A percentile compares a stretch with the other conserved stretches of the same genome.
phyloP scores from a whole-genome alignment of 2,888 invertebrate species.

The Netelia inedita region DNA sequence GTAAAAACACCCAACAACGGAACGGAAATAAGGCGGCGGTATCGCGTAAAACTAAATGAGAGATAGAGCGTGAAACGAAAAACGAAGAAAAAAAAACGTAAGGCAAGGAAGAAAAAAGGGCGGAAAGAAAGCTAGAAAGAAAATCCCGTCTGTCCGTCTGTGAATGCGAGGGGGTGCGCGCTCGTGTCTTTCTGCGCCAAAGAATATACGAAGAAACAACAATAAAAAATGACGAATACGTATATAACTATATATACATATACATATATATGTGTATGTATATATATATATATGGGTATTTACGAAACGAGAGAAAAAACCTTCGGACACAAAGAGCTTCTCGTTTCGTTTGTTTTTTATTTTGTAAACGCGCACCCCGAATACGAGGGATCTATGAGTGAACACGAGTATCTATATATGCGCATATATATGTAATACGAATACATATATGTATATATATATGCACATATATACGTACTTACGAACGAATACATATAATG shows the following conservation, averaged over 20 bases:
- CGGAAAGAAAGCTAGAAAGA: slow-evolving; percentile 40
- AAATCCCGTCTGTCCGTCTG: slow-evolving; percentile 63
- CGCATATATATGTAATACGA: neutral
- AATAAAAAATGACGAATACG: slow-evolving; percentile 7
- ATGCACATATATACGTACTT: slow-evolving; percentile 33
- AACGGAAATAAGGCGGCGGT: slow-evolving; percentile 41
- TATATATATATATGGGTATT: neutral
- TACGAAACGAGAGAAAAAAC: slow-evolving; percentile 47
- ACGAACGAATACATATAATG: slow-evolving; percentile 49
- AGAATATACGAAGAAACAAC: slow-evolving; percentile 20
- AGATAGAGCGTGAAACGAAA: slow-evolving; percentile 26
- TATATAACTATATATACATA: slow-evolving; percentile 19
- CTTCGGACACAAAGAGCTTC: slow-evolving; percentile 48
- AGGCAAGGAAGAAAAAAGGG: slow-evolving; percentile 50
- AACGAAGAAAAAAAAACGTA: slow-evolving; percentile 44
- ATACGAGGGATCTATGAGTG: slow-evolving; percentile 79
- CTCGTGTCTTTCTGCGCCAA: slow-evolving; percentile 50
- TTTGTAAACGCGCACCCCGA: slow-evolving; percentile 76
- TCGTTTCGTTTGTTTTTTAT: slow-evolving; percentile 36
- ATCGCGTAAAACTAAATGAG: slow-evolving; percentile 43
- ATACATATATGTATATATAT: slow-evolving; percentile 35
- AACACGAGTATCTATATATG: slow-evolving; percentile 55
- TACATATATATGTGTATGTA: neutral
- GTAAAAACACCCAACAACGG: slow-evolving; percentile 50
- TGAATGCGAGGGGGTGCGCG: slow-evolving; percentile 52